Percentiles rank a stretch among this genome's conserved stretches.
Evolutionary conservation across 2,888 invertebrate genomes (phyloP).

Genomic region (Agonopterix alstromeriana): DNA sequence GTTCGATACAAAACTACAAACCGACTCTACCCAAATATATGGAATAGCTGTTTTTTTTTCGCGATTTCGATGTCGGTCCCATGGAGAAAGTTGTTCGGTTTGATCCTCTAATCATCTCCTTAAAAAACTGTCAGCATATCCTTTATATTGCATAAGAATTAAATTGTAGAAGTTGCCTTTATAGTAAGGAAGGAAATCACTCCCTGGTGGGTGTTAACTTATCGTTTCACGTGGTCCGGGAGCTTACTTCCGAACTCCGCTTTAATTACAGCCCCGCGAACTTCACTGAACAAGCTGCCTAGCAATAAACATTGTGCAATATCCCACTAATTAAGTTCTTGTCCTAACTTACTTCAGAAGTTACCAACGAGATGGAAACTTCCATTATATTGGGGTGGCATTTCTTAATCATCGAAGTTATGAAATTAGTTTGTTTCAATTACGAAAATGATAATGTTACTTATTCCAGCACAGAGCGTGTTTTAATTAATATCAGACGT

Average conservation of each 20-base stretch:
- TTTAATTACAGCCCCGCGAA: slow-evolving; percentile 29
- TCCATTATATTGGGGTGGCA: slow-evolving; percentile 5
- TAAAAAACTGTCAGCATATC: not conserved
- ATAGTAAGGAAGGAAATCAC: slow-evolving; percentile 7
- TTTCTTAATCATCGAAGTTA: slow-evolving; percentile 3
- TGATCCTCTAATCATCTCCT: too few species aligned
- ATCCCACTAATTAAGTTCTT: slow-evolving; percentile 43
- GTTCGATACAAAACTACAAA: too few species aligned
- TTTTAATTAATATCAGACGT: too few species aligned
- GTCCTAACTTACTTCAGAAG: slow-evolving; percentile 14
- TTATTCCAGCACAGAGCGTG: too few species aligned
- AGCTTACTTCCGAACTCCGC: slow-evolving; percentile 27
- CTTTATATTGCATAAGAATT: not conserved
- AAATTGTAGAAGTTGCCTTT: slow-evolving; percentile 6
- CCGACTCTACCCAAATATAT: too few species aligned
- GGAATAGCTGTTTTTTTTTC: too few species aligned
- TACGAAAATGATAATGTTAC: too few species aligned
- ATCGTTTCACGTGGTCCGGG: slow-evolving; percentile 17
- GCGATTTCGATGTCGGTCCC: too few species aligned
- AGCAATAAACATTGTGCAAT: slow-evolving; percentile 48
- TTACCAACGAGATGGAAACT: slow-evolving; percentile 6
- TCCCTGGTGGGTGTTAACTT: slow-evolving; percentile 29
- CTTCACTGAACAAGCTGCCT: slow-evolving; percentile 36
- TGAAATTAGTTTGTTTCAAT: not conserved
- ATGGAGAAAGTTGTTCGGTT: too few species aligned